Evolutionary conservation across 2,888 invertebrate genomes (phyloP).

Genomic region (Drosophila austrosaltans): DNA sequence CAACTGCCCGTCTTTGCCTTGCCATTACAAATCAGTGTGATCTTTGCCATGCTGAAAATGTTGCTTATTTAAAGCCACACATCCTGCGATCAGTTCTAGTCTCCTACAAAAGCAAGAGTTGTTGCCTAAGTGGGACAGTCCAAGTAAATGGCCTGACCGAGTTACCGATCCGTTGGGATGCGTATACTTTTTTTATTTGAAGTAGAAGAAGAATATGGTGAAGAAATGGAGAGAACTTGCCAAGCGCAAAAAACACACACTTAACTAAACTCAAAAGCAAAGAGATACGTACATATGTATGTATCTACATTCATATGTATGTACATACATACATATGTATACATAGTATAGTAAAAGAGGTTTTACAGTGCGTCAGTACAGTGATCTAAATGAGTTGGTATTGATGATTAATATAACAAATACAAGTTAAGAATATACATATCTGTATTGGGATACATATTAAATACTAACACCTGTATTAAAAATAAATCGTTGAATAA

Average conservation of each 20-base stretch:
- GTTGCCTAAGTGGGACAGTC: slow-evolving; percentile 6
- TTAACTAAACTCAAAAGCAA: neutral
- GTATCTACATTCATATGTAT: neutral
- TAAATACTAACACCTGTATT: no score
- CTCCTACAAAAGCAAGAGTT: slow-evolving; percentile 9
- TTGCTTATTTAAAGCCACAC: neutral
- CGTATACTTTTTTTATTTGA: neutral
- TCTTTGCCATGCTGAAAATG: neutral
- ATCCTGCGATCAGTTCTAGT: slow-evolving; percentile 16
- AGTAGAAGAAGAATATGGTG: no score
- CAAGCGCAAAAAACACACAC: neutral
- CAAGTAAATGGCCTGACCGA: slow-evolving; percentile 30
- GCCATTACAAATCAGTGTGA: neutral
- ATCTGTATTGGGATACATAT: no score
- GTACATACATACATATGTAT: neutral
- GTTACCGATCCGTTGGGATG: slow-evolving; percentile 26
- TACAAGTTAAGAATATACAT: neutral
- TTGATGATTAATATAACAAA: neutral
- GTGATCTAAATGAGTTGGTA: neutral
- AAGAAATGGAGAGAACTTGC: neutral
- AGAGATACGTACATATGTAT: neutral
- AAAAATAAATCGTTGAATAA: no score
- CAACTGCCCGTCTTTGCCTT: neutral
- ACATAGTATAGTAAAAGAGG: neutral
- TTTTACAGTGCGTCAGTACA: neutral